Conservation (phyloP, 2,113 vertebrate genomes). For the Colinus virginianus region DNA sequence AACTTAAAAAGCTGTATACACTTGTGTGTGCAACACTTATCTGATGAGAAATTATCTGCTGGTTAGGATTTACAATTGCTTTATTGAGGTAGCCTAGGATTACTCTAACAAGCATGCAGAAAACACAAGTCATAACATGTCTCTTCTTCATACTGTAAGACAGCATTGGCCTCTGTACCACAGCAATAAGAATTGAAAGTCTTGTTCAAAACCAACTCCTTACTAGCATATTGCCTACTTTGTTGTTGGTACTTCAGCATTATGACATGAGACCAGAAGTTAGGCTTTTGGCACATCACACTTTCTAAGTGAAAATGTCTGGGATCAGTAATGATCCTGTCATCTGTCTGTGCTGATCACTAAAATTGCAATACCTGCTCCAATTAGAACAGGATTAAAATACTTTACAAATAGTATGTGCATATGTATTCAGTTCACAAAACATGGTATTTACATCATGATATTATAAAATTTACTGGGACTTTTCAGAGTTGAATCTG, state of each 20-base stretch:
- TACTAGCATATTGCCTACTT: not conserved
- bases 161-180: not conserved
- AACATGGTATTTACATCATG: not conserved
- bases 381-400: not conserved
- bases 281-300: conserved; percentile 8
- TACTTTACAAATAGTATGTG: not conserved
- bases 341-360: not conserved
- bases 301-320: not conserved
- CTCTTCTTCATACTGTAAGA: not conserved
- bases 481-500: not conserved
- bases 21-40: not conserved
- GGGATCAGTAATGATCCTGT: not conserved
- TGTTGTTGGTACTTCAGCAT: not conserved
- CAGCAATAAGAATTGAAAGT: not conserved
- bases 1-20: not conserved
- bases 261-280: not conserved
- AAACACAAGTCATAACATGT: not conserved
- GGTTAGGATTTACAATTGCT: not conserved
- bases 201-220: not conserved
- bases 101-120: not conserved
- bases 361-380: not conserved
- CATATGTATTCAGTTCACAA: not conserved
- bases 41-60: not conserved
- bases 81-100: conserved; percentile 26
- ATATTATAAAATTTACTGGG: not conserved